Evolutionary conservation across 92 coral and sea anemone species (phyloP).

Genomic region (Epizoanthus scotinus): DNA sequence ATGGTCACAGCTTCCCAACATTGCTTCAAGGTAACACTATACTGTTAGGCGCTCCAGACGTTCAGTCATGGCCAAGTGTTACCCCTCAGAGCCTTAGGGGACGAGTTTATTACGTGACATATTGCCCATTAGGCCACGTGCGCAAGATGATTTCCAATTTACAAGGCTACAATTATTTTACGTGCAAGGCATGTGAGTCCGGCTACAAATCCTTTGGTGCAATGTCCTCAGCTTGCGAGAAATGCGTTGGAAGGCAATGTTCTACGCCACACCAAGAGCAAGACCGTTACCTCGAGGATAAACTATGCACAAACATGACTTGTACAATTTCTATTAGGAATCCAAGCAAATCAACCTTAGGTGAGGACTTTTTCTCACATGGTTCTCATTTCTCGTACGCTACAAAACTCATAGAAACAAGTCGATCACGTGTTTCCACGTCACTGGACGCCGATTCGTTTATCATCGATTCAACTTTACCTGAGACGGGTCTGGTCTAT

Average conservation of each 20-base stretch:
- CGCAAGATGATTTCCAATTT: conserved; percentile 48
- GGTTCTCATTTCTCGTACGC: conserved; percentile 54
- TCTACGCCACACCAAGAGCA: background rate
- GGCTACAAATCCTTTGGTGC: conserved; percentile 68
- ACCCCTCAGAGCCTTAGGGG: conserved; percentile 47
- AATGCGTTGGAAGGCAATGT: conserved; percentile 41
- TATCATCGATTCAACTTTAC: conserved; percentile 68
- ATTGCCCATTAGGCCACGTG: conserved; percentile 61
- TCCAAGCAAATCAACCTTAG: background rate
- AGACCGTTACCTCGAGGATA: conserved; percentile 5
- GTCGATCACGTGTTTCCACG: conserved; percentile 62
- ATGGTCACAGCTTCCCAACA: conserved; percentile 29
- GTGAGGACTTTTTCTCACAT: conserved; percentile 21
- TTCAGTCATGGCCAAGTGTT: conserved; percentile 61
- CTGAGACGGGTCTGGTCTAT: conserved; percentile 70
- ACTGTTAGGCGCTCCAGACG: conserved; percentile 61
- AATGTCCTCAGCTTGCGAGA: conserved; percentile 34
- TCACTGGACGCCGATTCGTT: conserved; percentile 30
- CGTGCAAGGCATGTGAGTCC: conserved; percentile 53
- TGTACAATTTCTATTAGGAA: conserved; percentile 29
- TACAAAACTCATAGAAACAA: conserved; percentile 50
- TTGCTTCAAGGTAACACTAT: conserved; percentile 42
- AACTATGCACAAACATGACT: conserved; percentile 48
- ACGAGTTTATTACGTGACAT: conserved; percentile 58
- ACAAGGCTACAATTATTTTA: background rate